Base-by-base conservation (phyloP, 2,888 invertebrate genomes). In the Masnerella sp. region DNA sequence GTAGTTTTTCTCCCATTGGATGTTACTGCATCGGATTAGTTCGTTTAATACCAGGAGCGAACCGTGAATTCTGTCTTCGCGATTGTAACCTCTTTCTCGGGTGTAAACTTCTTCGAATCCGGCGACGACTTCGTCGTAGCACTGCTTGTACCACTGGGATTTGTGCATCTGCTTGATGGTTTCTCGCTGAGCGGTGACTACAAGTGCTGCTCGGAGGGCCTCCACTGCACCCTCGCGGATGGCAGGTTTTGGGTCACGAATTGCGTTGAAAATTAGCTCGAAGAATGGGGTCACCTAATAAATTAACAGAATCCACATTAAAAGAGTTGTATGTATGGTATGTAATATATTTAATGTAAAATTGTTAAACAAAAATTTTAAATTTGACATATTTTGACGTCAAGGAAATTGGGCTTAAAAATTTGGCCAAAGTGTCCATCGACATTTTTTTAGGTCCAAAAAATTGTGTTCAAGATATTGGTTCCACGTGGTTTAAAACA, bases 141-240 rank as follows among this genome's bases (percentile, higher is more conserved):
- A 98, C 80, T 95, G 95, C 84, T 94, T 95, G 86, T 96, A 96
- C 96, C 97, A 98, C 78, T 93, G 93, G 0, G 95, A 94, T 83
- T 94, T 95, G 78, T 95, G 94, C 34, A 94, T 93, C 84, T 97
- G 96, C 85, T 96, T 97, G 0, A 95, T 94, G n/a, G 95, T 94
- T 89, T 99, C 99, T 70, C 99, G 90, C 84, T 98, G 98, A 0
- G 98, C 94, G 0, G 97, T 98, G 0, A 99, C 97, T 0, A 97
- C 94, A 4, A 99, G 89, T 0, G 98, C 98, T 15, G 98, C 97
- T 80, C 97, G 90, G n/a, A 99, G 88, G 0, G 99, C 98, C 81
- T 96, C 95, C 0, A 96, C 96, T 0, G 98, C 97, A 4, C 95
- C 95, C 87, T 98, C 96, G 47, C 99, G 90, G 73, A 99, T 95